Percentiles rank a stretch among this genome's conserved stretches.
phyloP scores from a whole-genome alignment of 1,140 invertebrate genomes.

The Leptinotarsa defecta region DNA sequence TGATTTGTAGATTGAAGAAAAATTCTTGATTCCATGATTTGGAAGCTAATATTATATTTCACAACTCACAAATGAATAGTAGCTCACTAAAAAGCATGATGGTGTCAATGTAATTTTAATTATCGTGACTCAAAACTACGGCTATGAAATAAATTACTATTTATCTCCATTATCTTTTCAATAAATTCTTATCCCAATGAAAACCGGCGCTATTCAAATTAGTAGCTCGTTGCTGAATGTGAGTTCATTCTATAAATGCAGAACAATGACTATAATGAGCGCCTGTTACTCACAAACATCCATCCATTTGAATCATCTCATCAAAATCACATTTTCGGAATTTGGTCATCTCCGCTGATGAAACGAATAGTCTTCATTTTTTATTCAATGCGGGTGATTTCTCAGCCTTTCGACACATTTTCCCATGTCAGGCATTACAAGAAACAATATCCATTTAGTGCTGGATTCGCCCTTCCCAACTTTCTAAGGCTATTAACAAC shows the following conservation, averaged over 20 bases:
- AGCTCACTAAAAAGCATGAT: too few species aligned
- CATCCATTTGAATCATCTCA: neutral
- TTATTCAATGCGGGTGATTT: slow-evolving; percentile 11
- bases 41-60: too few species aligned
- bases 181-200: neutral
- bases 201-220: neutral
- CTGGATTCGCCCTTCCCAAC: slow-evolving; percentile 12
- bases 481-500: slow-evolving; percentile 22
- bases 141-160: too few species aligned
- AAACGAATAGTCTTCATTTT: neutral
- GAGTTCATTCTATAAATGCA: neutral
- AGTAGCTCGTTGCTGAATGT: neutral
- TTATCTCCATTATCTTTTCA: too few species aligned
- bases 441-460: slow-evolving; percentile 20
- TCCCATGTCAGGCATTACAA: slow-evolving; percentile 13
- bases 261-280: neutral
- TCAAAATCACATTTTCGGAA: slow-evolving; percentile 23
- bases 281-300: neutral
- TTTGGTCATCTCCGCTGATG: neutral
- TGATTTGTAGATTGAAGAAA: too few species aligned
- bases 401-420: neutral
- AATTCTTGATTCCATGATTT: too few species aligned
- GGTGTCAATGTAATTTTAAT: too few species aligned
- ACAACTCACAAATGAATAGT: too few species aligned
- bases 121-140: too few species aligned